A percentile compares a stretch with the other conserved stretches of the same genome.
These are phyloP conservation scores for Zaprionus bogoriensis DNA, from an alignment of 2,888 invertebrate species.

Conservation along the genomic window DNA sequence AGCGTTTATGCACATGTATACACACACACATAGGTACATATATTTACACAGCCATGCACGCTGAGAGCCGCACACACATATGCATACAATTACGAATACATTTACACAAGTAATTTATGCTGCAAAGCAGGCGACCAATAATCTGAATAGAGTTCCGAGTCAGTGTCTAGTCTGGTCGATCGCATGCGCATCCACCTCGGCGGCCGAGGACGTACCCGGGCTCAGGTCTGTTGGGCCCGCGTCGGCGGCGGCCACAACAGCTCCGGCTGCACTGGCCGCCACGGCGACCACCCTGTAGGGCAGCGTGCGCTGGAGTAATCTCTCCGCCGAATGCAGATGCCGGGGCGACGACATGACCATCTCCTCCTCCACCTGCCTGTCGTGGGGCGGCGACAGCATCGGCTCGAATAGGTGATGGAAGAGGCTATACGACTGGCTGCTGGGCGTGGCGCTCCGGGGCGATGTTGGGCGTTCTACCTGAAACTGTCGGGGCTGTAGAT, in stretches of 20 bases:
- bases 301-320: background rate
- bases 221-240: background rate
- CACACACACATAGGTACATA: background rate
- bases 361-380: background rate
- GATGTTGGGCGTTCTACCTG: background rate
- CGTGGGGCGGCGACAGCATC: background rate
- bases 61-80: too few relatives aligned
- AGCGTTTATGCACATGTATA: background rate
- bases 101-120: slow-evolving; percentile 39
- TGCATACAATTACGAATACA: background rate
- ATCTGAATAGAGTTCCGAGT: background rate
- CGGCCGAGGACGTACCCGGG: background rate
- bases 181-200: background rate
- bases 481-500: slow-evolving; percentile 23
- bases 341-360: too few relatives aligned
- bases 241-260: background rate
- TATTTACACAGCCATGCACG: too few relatives aligned
- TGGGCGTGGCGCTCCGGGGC: background rate
- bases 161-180: slow-evolving; percentile 7
- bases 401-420: slow-evolving; percentile 43
- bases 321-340: too few relatives aligned
- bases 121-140: background rate
- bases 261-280: background rate
- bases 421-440: too few relatives aligned
- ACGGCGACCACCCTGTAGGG: slow-evolving; percentile 22